Conservation (phyloP, 2,888 invertebrate genomes). For the Hoplodrina blanda region DNA sequence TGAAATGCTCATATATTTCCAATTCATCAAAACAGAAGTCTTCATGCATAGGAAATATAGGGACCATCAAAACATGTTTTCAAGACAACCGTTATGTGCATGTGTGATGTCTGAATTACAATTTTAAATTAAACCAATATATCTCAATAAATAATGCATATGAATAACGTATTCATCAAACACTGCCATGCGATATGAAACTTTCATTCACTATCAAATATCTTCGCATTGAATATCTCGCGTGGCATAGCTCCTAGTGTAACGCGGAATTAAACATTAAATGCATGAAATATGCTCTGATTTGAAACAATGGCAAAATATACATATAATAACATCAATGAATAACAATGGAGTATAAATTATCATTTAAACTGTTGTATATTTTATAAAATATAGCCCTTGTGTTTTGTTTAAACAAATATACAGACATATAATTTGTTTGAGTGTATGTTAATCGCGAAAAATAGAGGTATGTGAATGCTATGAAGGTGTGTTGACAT, state of each 20-base stretch:
- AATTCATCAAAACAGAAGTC: slow-evolving; percentile 45
- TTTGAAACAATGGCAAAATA: slow-evolving; percentile 91
- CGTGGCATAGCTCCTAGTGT: slow-evolving; percentile 68
- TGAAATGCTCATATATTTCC: slow-evolving; percentile 11
- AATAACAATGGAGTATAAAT: slow-evolving; percentile 91
- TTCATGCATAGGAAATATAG: slow-evolving; percentile 69
- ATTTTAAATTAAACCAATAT: slow-evolving; percentile 77
- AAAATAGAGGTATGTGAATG: slow-evolving; percentile 39
- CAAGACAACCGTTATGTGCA: slow-evolving; percentile 69
- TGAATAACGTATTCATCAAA: slow-evolving; percentile 20
- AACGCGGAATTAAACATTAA: slow-evolving; percentile 84
- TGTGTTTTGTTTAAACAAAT: slow-evolving; percentile 81
- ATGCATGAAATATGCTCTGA: slow-evolving; percentile 91
- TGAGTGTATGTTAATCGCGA: slow-evolving; percentile 71
- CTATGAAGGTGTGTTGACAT: slow-evolving; percentile 14
- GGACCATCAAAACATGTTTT: slow-evolving; percentile 36
- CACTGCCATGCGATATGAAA: slow-evolving; percentile 19
- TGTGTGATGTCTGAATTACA: slow-evolving; percentile 70
- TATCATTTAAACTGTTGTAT: slow-evolving; percentile 91
- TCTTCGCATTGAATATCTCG: slow-evolving; percentile 42
- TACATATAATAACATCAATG: slow-evolving; percentile 91
- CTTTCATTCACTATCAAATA: slow-evolving; percentile 33
- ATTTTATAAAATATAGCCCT: slow-evolving; percentile 90
- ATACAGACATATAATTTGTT: slow-evolving; percentile 79
- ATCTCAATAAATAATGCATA: slow-evolving; percentile 68